Evolutionary conservation across 2,888 invertebrate genomes (phyloP).

Genomic region (Philhelius pedissequus): DNA sequence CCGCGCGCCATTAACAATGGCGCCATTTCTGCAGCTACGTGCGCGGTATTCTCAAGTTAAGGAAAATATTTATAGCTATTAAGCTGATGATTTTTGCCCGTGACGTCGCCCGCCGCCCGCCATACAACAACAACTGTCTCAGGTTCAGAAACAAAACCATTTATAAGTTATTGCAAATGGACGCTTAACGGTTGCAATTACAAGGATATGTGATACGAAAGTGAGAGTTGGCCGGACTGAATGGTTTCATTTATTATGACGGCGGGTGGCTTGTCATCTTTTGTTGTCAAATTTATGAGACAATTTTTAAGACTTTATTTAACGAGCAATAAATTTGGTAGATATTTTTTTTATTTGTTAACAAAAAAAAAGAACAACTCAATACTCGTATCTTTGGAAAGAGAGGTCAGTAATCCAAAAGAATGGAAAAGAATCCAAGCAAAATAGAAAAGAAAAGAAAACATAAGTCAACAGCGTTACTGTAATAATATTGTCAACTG

Average conservation of each 20-base stretch:
- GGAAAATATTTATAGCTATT: conserved; percentile 1
- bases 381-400: not conserved
- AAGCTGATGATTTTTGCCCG: not conserved
- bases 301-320: conserved; percentile 19
- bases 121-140: conserved; percentile 23
- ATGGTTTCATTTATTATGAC: conserved; percentile 33
- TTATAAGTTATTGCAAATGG: conserved; percentile 56
- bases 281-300: conserved; percentile 36
- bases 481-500: conserved; percentile 62
- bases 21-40: conserved; percentile 63
- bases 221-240: conserved; percentile 56
- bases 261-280: conserved; percentile 15
- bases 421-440: not conserved
- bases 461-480: conserved; percentile 27
- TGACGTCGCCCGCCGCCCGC: not conserved
- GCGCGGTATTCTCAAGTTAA: conserved; percentile 47
- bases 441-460: not conserved
- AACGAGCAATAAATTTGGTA: not conserved
- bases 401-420: conserved; percentile 49
- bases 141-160: conserved; percentile 59
- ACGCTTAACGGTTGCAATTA: conserved; percentile 53
- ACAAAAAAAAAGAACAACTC: not conserved
- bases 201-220: conserved; percentile 52
- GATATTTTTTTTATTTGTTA: not conserved
- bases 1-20: conserved; percentile 49